Percentiles rank a stretch among this genome's conserved stretches.
phyloP scores from a whole-genome alignment of 2,113 vertebrate species.

The Promerops cafer region DNA sequence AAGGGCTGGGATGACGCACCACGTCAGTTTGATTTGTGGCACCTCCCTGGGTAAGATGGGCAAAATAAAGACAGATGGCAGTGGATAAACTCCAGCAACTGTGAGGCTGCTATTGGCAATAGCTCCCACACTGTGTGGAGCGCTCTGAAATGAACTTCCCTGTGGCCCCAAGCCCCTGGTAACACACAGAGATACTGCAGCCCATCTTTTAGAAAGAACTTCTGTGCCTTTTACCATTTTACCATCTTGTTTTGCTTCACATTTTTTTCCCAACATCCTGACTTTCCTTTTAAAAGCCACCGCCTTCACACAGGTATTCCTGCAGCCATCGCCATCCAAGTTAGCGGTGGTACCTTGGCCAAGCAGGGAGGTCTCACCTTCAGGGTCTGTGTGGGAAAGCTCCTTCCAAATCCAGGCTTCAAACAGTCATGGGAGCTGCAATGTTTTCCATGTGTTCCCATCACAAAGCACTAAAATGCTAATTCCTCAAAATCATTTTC shows the following conservation, averaged over 20 bases:
- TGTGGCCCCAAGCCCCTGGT: background rate
- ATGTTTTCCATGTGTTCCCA: background rate
- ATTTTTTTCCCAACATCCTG: background rate
- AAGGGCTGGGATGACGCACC: background rate
- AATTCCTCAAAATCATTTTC: background rate
- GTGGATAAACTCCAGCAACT: background rate
- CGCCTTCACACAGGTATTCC: background rate
- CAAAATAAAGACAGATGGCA: slow-evolving; percentile 48
- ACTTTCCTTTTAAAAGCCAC: background rate
- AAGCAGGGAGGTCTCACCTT: background rate
- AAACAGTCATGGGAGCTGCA: background rate
- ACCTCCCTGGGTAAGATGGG: slow-evolving; percentile 13
- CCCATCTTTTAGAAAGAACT: background rate
- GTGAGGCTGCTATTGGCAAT: background rate
- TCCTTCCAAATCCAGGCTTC: background rate
- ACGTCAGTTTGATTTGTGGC: slow-evolving; percentile 48
- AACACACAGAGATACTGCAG: background rate
- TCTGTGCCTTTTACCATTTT: background rate
- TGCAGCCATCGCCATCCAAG: background rate
- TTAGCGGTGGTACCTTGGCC: background rate
- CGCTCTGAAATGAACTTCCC: slow-evolving; percentile 26
- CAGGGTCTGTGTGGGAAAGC: background rate
- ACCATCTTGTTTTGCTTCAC: background rate
- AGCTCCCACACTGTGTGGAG: background rate
- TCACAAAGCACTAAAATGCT: background rate